Evolutionary conservation across 2,888 invertebrate species (phyloP).

Genomic region (Lagria hirta): DNA sequence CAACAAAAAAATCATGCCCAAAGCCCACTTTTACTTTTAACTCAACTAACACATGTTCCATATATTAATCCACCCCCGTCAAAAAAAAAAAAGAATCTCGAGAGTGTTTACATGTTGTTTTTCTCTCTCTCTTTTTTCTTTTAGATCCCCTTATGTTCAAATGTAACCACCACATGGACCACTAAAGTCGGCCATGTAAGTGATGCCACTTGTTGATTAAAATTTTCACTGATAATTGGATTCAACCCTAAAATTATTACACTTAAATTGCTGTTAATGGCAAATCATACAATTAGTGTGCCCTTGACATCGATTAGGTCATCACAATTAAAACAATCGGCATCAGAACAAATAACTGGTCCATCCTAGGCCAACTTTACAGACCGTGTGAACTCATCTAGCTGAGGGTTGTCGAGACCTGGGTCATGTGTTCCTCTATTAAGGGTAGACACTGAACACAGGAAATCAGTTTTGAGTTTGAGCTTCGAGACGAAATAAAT

Average conservation of each 20-base stretch:
- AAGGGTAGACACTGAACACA: slow-evolving; percentile 18
- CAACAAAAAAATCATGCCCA: slow-evolving; percentile 13
- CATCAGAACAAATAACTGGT: too few species aligned
- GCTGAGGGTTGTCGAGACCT: slow-evolving; percentile 36
- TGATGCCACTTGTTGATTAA: too few species aligned
- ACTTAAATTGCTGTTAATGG: too few species aligned
- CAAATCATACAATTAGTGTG: too few species aligned
- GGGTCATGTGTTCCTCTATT: slow-evolving; percentile 26
- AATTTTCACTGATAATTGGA: too few species aligned
- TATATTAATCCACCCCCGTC: slow-evolving; percentile 34
- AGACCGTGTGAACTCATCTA: slow-evolving; percentile 45
- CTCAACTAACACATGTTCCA: slow-evolving; percentile 37
- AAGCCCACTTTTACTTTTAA: slow-evolving; percentile 22
- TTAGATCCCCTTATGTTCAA: neutral
- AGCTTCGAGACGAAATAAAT: slow-evolving; percentile 23
- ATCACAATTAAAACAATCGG: too few species aligned
- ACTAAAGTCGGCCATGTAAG: neutral
- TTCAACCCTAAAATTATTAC: too few species aligned
- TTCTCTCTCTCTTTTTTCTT: too few species aligned
- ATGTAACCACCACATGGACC: slow-evolving; percentile 4
- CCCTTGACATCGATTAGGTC: too few species aligned
- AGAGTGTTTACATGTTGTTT: slow-evolving; percentile 32
- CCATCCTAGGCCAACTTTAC: slow-evolving; percentile 17
- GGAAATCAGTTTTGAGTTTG: slow-evolving; percentile 18
- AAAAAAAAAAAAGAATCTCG: slow-evolving; percentile 35